These are phyloP conservation scores for Peromyscus aztecus DNA, from an alignment of 2,797 vertebrate species.

Conservation along the genomic window DNA sequence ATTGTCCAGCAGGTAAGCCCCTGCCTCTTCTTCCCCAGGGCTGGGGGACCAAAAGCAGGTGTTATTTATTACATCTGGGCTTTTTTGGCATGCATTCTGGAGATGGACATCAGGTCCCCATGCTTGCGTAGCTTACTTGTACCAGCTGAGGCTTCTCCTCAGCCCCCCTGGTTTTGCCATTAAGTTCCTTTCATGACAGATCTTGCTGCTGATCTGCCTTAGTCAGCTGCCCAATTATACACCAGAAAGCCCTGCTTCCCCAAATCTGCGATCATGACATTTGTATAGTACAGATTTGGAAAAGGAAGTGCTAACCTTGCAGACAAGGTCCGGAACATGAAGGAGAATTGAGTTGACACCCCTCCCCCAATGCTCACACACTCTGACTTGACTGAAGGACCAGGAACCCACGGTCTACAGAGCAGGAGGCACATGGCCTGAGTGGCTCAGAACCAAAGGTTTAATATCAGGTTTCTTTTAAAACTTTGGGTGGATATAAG, in stretches of 20 bases:
- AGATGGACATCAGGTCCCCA: neutral
- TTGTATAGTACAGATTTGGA: neutral
- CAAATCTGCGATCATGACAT: neutral
- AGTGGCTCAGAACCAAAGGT: neutral
- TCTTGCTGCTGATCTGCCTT: neutral
- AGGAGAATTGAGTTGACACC: neutral
- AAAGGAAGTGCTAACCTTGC: neutral
- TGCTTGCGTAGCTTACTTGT: neutral
- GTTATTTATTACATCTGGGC: neutral
- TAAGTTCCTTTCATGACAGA: neutral
- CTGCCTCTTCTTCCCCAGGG: neutral
- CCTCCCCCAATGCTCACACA: no score
- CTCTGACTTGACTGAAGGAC: neutral
- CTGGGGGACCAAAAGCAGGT: neutral
- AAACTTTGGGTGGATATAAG: neutral
- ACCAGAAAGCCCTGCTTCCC: neutral
- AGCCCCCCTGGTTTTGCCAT: neutral
- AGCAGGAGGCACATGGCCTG: neutral
- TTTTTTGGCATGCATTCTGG: neutral
- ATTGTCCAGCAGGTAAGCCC: accelerated
- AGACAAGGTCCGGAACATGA: neutral
- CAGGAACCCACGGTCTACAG: neutral
- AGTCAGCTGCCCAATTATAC: neutral
- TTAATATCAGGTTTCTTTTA: neutral
- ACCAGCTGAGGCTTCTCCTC: neutral